These are phyloP conservation scores for Anas flavirostris DNA, from an alignment of 2,797 vertebrate species.

Conservation along the genomic window DNA sequence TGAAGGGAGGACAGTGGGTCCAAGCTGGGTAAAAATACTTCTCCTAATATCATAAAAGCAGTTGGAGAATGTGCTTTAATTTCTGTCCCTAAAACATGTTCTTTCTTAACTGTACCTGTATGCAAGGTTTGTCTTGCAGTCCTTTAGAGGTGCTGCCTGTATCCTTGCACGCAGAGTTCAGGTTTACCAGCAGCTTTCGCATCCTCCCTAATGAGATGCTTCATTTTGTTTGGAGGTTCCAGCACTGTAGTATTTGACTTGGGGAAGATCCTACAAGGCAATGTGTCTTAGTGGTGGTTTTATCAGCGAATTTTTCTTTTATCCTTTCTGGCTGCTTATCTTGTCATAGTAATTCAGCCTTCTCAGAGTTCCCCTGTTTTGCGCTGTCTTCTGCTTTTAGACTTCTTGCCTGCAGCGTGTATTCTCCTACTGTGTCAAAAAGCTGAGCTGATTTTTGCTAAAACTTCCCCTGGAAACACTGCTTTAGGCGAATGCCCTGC, in stretches of 20 bases:
- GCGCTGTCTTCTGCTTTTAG: neutral
- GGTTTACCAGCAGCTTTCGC: neutral
- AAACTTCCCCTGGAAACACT: neutral
- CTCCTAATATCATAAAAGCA: neutral
- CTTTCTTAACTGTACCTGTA: fast-evolving
- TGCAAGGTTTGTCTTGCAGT: neutral
- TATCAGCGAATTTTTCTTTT: neutral
- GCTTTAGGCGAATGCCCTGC: neutral
- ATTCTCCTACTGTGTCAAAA: neutral
- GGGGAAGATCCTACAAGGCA: neutral
- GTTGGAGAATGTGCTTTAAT: neutral
- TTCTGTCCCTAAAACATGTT: neutral
- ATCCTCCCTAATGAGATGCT: neutral
- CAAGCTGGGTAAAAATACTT: too few species aligned
- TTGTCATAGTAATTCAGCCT: neutral
- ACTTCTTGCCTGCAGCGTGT: neutral
- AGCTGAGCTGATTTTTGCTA: neutral
- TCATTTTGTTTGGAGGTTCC: neutral
- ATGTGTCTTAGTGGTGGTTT: neutral
- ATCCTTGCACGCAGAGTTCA: neutral
- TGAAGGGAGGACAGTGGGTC: neutral
- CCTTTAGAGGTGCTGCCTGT: fast-evolving
- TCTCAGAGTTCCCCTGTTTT: neutral
- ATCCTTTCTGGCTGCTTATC: neutral
- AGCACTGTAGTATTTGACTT: neutral